Percentiles rank a stretch among this genome's conserved stretches.
Evolutionary conservation across 2,797 vertebrate genomes (phyloP).

Genomic region (Otus scops): DNA sequence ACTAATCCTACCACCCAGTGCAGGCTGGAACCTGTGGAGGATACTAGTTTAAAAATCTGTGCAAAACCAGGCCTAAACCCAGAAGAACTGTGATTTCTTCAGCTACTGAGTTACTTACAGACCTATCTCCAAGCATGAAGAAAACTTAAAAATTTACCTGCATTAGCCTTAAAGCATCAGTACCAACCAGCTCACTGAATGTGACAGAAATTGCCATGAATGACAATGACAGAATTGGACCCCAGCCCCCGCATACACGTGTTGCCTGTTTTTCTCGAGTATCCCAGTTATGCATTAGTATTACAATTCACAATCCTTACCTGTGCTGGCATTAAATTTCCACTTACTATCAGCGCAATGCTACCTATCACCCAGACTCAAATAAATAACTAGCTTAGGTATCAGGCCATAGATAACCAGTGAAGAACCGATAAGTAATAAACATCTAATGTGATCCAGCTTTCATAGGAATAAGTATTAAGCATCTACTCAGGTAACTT

Average conservation of each 20-base stretch:
- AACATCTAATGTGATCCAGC: not conserved
- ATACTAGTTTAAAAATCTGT: conserved; percentile 3
- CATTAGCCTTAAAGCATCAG: not conserved
- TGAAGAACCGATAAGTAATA: not conserved
- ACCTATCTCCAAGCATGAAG: not conserved
- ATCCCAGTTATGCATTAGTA: not conserved
- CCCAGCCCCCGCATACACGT: rapidly evolving
- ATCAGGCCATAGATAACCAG: not conserved
- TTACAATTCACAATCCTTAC: not conserved
- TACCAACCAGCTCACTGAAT: not conserved
- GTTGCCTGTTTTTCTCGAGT: not conserved
- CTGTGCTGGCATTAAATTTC: not conserved
- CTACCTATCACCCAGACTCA: not conserved
- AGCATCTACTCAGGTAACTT: not conserved
- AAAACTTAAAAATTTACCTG: conserved; percentile 2
- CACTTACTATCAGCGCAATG: not conserved
- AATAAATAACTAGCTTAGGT: not conserved
- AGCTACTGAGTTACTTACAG: not conserved
- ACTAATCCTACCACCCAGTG: not conserved
- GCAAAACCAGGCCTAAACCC: conserved; percentile 3
- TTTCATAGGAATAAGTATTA: not conserved
- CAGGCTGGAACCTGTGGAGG: not conserved
- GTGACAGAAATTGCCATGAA: not conserved
- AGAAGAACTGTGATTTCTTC: not conserved
- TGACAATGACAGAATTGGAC: not conserved